Base-by-base conservation (phyloP, 2,888 invertebrate species). In the Linyphia triangularis region DNA sequence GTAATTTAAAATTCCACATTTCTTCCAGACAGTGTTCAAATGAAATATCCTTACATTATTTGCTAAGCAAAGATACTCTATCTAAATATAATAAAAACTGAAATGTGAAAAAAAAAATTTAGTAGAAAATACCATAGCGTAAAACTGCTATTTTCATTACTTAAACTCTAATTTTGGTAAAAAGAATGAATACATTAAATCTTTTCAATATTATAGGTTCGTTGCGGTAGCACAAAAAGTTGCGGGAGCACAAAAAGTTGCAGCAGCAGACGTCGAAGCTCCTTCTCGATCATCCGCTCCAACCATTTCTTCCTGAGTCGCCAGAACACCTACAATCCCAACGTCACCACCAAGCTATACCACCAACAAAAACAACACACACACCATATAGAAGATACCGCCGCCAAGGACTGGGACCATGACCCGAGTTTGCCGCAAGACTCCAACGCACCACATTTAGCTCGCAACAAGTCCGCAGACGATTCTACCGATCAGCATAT, bases 311-410 rank as follows among this genome's bases (percentile, higher is more conserved):
- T 83, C 37, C 70, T 88, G 13, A 77, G 51, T 30, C 69, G 88
- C 0, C 82, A 88, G 37, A 88, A 83, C 70, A 73, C 88, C 1
- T 88, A 88, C 82, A 83, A 82, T 37, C 82, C 75, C 7, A 83
- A 59, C 51, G 73, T 88, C 30, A 88, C 75, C 6, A 88, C 88
- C 16, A 75, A 82, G 26, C 83, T 88, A n/a, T 88, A 83, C 63
- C 88, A 88, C 59, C 81, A 86, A 22, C 75, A 84, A 43, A 67
- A 84, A 57, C 84, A 84, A 33, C 57, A 81, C 43, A 59, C 16
- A 7, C 85, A 79, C 13, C 77, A 85, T n/a, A 67, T 77, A 7
- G 70, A 79, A 5, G 19, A 28, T 16, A 24, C 2, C 22, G 24
- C 9, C 13, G 37, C 9, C 13, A 30, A 59, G 16, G 73, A 72